Evolutionary conservation across 1,140 invertebrate species (phyloP).

Genomic region (Bombus turneri): DNA sequence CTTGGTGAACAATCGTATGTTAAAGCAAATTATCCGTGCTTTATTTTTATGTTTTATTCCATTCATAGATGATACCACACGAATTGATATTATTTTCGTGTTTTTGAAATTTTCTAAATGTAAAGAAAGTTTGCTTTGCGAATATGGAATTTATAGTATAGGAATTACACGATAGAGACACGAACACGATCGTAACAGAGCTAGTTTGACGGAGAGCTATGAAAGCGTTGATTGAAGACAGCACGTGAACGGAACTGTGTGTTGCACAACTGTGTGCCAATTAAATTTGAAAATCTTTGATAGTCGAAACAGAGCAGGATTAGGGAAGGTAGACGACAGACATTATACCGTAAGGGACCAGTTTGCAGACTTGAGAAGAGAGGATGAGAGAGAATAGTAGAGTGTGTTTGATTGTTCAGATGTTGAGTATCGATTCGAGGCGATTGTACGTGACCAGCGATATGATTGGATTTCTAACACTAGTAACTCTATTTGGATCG

Average conservation of each 20-base stretch:
- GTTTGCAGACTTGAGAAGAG: slow-evolving; percentile 34
- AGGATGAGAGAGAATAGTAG: slow-evolving; percentile 43
- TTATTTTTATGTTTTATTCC: background rate
- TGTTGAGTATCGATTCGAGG: slow-evolving; percentile 69
- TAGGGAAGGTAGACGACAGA: background rate
- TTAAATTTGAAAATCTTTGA: slow-evolving; percentile 34
- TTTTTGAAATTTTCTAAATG: no score
- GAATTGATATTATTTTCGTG: no score
- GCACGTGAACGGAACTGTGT: background rate
- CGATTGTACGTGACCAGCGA: slow-evolving; percentile 59
- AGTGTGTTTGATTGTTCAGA: slow-evolving; percentile 65
- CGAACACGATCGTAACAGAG: background rate
- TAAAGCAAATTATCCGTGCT: background rate
- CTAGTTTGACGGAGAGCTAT: background rate
- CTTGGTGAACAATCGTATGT: no score
- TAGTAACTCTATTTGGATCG: slow-evolving; percentile 62
- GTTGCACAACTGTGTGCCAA: background rate
- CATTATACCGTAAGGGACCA: slow-evolving; percentile 29
- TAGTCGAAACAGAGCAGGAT: background rate
- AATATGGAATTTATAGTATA: background rate
- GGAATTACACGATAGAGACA: background rate
- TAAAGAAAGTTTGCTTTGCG: background rate
- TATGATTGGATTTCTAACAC: slow-evolving; percentile 63
- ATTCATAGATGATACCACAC: no score
- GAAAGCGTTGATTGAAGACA: background rate